Evolutionary conservation across 2,888 invertebrate species (phyloP).

Genomic region (Furcula furcula): DNA sequence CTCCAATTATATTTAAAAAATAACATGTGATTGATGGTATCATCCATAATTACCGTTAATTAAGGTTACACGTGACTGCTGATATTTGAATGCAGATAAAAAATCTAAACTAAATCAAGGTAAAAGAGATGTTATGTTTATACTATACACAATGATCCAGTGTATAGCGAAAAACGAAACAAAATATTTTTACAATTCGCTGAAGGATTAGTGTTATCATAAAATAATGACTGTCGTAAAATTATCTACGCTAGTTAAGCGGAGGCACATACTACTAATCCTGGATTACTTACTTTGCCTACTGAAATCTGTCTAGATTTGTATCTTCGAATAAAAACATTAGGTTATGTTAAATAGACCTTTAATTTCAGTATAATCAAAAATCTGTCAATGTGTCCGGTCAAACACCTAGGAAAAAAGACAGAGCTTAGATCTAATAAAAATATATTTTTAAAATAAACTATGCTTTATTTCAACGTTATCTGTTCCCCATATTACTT

Average conservation of each 20-base stretch:
- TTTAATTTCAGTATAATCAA: too few relatives aligned
- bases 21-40: constrained; percentile 18
- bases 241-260: not conserved
- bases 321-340: too few relatives aligned
- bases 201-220: not conserved
- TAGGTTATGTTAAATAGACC: too few relatives aligned
- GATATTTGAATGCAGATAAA: constrained; percentile 15
- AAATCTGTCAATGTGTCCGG: too few relatives aligned
- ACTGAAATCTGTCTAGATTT: not conserved
- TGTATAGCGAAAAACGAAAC: not conserved
- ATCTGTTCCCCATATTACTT: too few relatives aligned
- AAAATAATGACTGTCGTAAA: not conserved
- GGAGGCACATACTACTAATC: not conserved
- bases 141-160: not conserved
- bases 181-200: not conserved
- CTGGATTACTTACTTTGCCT: not conserved
- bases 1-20: constrained; percentile 5
- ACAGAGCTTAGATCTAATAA: too few relatives aligned
- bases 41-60: constrained; percentile 17
- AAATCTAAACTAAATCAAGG: not conserved
- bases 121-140: not conserved
- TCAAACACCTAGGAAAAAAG: too few relatives aligned
- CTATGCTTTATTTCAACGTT: too few relatives aligned
- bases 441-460: too few relatives aligned
- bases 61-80: constrained; percentile 9